Percentiles rank a stretch among this genome's conserved stretches.
These are phyloP conservation scores for Hoplostethus atlanticus DNA, from an alignment of 2,797 vertebrate genomes.

Conservation along the genomic window DNA sequence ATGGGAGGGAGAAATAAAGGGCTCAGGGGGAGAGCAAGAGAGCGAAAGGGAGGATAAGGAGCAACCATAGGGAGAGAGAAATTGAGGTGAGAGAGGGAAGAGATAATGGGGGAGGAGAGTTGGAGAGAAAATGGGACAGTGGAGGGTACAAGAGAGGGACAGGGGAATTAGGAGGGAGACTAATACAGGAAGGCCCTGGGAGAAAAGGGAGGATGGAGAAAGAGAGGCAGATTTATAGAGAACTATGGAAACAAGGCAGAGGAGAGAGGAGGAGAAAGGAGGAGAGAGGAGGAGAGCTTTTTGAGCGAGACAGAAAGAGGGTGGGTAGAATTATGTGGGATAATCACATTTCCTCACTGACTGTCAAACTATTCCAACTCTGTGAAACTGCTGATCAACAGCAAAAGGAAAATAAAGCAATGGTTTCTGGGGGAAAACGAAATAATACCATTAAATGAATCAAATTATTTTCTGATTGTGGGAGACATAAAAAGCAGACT, in stretches of 20 bases:
- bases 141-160: conserved; percentile 12
- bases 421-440: not conserved
- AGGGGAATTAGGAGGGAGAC: not conserved
- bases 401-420: not conserved
- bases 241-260: not conserved
- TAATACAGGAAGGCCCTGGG: not conserved
- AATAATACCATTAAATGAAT: not conserved
- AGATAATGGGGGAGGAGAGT: conserved; percentile 20
- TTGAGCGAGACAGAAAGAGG: not conserved
- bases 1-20: not conserved
- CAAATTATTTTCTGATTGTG: not conserved
- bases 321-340: not conserved
- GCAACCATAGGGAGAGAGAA: conserved; percentile 5
- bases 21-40: conserved; percentile 22
- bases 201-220: not conserved
- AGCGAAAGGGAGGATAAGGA: conserved; percentile 24
- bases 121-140: conserved; percentile 36
- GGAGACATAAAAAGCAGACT: not conserved
- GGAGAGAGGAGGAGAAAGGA: not conserved
- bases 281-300: not conserved
- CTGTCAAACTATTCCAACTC: not conserved
- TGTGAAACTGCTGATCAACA: not conserved
- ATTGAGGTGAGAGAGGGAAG: not conserved
- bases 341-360: not conserved
- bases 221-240: not conserved